Percentiles rank a stretch among this genome's conserved stretches.
phyloP scores from a whole-genome alignment of 2,113 vertebrate species.

The Nycticorax nycticorax region DNA sequence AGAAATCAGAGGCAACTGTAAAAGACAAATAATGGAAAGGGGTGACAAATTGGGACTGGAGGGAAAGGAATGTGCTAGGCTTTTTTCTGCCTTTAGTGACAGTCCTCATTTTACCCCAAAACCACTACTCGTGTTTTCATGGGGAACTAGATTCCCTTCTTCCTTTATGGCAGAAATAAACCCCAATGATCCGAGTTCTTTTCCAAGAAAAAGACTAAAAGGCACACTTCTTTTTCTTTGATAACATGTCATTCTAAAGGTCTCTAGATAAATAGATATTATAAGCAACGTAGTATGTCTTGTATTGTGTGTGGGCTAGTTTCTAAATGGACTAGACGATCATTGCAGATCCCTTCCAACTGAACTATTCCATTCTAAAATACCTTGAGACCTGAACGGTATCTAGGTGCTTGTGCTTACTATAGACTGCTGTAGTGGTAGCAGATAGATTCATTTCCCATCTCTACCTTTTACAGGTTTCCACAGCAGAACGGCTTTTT shows the following conservation, averaged over 20 bases:
- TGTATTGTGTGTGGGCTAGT: not conserved
- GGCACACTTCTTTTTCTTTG: not conserved
- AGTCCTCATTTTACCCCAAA: slow-evolving; percentile 1
- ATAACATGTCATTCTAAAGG: not conserved
- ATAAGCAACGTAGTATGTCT: not conserved
- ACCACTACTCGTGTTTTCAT: not conserved
- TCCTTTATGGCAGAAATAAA: not conserved
- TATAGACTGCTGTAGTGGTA: not conserved
- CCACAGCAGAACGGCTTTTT: not conserved
- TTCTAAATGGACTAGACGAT: not conserved
- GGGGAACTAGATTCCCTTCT: not conserved
- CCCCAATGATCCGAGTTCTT: not conserved
- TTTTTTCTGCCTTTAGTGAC: not conserved
- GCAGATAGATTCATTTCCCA: not conserved
- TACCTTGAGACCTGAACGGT: not conserved
- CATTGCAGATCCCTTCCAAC: not conserved
- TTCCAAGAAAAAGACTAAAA: not conserved
- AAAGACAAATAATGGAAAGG: not conserved
- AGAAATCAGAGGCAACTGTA: not conserved
- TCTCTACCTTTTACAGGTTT: not conserved
- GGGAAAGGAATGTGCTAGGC: not conserved
- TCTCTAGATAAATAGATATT: not conserved
- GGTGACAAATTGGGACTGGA: not conserved
- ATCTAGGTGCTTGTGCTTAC: not conserved
- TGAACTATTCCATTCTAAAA: not conserved